Evolutionary conservation across 2,797 vertebrate species (phyloP).

Genomic region (Danio choprae): DNA sequence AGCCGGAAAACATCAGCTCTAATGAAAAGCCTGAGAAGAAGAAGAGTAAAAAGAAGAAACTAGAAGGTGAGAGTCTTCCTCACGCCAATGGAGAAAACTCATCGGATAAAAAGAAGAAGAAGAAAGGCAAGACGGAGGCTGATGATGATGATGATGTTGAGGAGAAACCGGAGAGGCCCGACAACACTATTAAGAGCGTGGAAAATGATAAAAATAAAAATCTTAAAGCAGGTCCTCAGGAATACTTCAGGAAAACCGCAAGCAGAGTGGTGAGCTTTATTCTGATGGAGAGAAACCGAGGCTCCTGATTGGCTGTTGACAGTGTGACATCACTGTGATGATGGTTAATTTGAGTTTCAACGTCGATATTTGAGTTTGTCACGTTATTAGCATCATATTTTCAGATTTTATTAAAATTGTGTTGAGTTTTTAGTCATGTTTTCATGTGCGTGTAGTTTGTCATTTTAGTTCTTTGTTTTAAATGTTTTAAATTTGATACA

Average conservation of each 20-base stretch:
- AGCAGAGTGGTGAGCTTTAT: slow-evolving; percentile 14
- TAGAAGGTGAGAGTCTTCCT: background rate
- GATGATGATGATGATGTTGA: background rate
- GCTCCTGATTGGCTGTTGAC: background rate
- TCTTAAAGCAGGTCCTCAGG: background rate
- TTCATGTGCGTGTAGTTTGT: too few species aligned
- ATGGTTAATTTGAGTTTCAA: background rate
- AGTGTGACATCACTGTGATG: background rate
- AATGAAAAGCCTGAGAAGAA: background rate
- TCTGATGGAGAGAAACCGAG: too few species aligned
- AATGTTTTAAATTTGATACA: too few species aligned
- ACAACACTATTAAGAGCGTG: background rate
- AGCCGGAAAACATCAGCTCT: background rate
- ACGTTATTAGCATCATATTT: background rate
- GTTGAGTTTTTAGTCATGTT: background rate
- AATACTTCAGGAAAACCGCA: background rate
- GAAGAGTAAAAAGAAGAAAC: background rate
- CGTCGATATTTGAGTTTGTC: background rate
- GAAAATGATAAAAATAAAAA: background rate
- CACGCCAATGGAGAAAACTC: background rate
- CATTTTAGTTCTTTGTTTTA: too few species aligned
- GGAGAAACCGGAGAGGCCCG: background rate
- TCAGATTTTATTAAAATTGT: background rate
- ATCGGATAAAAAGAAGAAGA: background rate
- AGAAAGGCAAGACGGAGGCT: slow-evolving; percentile 22